Evolutionary conservation across 2,888 invertebrate species (phyloP).

Genomic region (Eupsilia transversa): DNA sequence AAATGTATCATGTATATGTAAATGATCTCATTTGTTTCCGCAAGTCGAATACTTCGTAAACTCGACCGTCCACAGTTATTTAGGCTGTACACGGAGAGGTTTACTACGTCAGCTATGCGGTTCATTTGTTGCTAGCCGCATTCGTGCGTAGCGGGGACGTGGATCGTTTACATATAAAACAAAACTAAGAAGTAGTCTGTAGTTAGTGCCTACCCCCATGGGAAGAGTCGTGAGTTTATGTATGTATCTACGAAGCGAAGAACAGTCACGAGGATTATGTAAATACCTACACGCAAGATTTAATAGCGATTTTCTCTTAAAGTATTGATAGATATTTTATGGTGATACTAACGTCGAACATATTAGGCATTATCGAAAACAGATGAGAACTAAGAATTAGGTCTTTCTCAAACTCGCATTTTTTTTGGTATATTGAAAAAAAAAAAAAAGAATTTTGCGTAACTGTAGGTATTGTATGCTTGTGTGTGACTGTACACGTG

Average conservation of each 20-base stretch:
- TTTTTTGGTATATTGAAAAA: no score
- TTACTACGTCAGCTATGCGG: background rate
- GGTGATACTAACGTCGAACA: no score
- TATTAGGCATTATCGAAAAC: no score
- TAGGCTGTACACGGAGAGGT: background rate
- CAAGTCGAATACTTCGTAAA: conserved; percentile 30
- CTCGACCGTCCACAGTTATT: background rate
- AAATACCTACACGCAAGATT: background rate
- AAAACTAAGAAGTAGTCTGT: no score
- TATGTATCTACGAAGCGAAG: no score
- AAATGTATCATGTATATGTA: no score
- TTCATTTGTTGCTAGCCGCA: background rate
- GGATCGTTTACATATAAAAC: no score
- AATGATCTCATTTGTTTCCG: conserved; percentile 42
- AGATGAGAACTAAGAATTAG: no score
- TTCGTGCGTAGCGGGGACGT: background rate
- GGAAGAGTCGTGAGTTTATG: no score
- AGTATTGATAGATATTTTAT: background rate
- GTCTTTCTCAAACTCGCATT: no score
- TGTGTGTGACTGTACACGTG: background rate
- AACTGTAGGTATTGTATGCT: background rate
- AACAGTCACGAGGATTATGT: background rate
- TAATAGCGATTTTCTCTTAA: background rate
- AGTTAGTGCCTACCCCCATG: no score
- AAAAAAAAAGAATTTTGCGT: no score